These are phyloP conservation scores for Agrochola lota DNA, from an alignment of 2,888 invertebrate species.

Conservation along the genomic window DNA sequence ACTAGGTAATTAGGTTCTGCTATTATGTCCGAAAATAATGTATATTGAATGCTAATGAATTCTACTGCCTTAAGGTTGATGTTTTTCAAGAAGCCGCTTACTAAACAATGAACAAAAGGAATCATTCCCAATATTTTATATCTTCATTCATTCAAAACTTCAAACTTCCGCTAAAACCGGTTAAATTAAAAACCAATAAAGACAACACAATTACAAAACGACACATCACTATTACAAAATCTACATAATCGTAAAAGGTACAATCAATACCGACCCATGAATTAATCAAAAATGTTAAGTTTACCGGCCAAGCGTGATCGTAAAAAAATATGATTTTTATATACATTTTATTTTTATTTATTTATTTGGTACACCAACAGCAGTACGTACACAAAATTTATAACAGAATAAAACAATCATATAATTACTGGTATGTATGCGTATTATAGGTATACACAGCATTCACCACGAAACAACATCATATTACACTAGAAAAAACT, in stretches of 20 bases:
- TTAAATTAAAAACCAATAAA: slow-evolving; percentile 13
- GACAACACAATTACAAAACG: neutral
- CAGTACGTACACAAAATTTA: no score
- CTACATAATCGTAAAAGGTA: slow-evolving; percentile 36
- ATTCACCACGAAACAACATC: no score
- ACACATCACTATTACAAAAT: slow-evolving; percentile 24
- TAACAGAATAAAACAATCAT: no score
- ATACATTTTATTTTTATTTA: no score
- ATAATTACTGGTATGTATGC: no score
- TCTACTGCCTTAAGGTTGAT: neutral
- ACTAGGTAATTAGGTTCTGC: neutral
- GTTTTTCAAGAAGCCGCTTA: neutral
- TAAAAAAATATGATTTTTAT: slow-evolving; percentile 44
- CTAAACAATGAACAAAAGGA: neutral
- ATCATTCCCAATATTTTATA: neutral
- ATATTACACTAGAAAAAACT: no score
- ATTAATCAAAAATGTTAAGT: slow-evolving; percentile 64
- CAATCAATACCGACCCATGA: slow-evolving; percentile 34
- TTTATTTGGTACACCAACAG: no score
- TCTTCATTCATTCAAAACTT: neutral
- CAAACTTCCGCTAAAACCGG: slow-evolving; percentile 9
- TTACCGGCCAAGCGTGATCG: slow-evolving; percentile 17
- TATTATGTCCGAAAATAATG: neutral
- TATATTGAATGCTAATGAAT: neutral
- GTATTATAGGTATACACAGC: no score